Conservation (phyloP, 2,888 invertebrate genomes). For the Sesamia inferens region DNA sequence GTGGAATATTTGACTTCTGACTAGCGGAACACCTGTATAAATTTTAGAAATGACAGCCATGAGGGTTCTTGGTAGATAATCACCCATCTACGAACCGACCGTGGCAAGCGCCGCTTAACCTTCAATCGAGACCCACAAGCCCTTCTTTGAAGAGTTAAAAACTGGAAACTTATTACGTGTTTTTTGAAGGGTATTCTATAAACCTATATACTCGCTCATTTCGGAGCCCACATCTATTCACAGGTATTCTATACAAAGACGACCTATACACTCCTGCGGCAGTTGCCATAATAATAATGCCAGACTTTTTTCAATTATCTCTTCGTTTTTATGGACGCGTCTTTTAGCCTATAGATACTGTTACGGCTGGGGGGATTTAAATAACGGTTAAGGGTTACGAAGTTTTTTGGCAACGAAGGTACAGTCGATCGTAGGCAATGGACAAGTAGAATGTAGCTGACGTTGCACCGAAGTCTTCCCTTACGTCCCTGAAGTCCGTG, state of each 20-base stretch:
- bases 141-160: not conserved
- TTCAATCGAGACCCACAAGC: not conserved
- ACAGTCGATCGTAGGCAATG: too few relatives aligned
- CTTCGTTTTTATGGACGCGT: not conserved
- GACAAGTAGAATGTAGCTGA: too few relatives aligned
- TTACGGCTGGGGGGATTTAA: too few relatives aligned
- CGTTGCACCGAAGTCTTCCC: too few relatives aligned
- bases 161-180: not conserved
- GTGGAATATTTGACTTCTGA: not conserved
- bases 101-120: not conserved
- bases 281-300: conserved; percentile 15
- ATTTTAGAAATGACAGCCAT: not conserved
- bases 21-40: not conserved
- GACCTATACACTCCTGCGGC: conserved; percentile 6
- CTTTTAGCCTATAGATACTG: not conserved
- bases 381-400: too few relatives aligned
- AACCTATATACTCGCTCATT: conserved; percentile 4
- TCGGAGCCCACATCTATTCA: conserved; percentile 18
- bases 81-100: not conserved
- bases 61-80: not conserved
- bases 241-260: conserved; percentile 34
- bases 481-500: too few relatives aligned
- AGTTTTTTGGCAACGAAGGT: too few relatives aligned
- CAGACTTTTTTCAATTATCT: conserved; percentile 16
- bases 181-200: too few relatives aligned